phyloP scores from a whole-genome alignment of 2,888 invertebrate genomes.

The Eristalis intricaria region DNA sequence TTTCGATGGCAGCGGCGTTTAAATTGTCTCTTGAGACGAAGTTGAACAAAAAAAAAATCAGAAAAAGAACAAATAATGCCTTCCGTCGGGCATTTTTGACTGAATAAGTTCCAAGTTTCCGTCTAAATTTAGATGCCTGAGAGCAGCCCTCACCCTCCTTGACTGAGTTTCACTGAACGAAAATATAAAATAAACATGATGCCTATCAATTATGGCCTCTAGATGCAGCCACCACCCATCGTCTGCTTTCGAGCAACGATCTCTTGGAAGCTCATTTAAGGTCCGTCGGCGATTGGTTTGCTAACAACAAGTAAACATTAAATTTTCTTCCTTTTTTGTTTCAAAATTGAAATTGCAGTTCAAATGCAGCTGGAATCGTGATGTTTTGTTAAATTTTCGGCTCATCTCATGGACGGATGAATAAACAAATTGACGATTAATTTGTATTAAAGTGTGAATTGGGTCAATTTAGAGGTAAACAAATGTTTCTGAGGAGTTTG shows the following conservation, averaged over 20 bases:
- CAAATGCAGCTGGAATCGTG: conserved; percentile 32
- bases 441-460: conserved; percentile 68
- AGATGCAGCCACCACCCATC: background rate
- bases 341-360: conserved; percentile 47
- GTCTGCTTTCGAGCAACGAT: too few relatives aligned
- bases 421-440: conserved; percentile 66
- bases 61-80: background rate
- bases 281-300: background rate
- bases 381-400: conserved; percentile 8
- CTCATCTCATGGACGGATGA: conserved; percentile 38
- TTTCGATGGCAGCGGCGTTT: background rate
- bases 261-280: too few relatives aligned
- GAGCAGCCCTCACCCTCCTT: background rate
- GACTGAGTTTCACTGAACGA: conserved; percentile 25
- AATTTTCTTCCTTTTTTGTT: background rate
- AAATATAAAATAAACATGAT: conserved; percentile 57
- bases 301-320: background rate
- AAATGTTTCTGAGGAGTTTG: conserved; percentile 19
- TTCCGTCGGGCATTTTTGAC: conserved; percentile 21
- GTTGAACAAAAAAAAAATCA: too few relatives aligned
- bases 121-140: conserved; percentile 1
- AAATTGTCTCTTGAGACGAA: conserved; percentile 33
- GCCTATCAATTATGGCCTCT: conserved; percentile 47
- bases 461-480: conserved; percentile 61
- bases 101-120: conserved; percentile 29